phyloP scores from a whole-genome alignment of 2,888 invertebrate species.

The Antheraea yamamai region DNA sequence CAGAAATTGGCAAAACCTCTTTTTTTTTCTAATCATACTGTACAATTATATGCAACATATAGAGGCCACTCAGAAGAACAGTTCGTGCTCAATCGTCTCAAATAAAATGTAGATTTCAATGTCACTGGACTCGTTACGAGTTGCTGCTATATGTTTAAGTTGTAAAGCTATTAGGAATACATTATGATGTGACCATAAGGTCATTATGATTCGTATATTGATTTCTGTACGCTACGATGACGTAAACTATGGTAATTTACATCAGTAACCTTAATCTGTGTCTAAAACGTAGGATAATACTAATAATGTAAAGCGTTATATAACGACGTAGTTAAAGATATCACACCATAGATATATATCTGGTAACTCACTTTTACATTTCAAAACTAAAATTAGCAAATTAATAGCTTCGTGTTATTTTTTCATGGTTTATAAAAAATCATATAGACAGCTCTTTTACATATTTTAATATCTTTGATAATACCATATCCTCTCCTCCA shows the following conservation, averaged over 20 bases:
- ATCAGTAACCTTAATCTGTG: neutral
- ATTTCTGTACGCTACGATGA: neutral
- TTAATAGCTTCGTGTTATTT: too few relatives aligned
- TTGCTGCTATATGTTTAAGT: neutral
- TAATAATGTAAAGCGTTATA: too few relatives aligned
- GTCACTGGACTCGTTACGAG: conserved; percentile 7
- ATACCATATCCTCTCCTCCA: too few relatives aligned
- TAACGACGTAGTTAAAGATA: neutral
- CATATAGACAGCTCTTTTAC: neutral
- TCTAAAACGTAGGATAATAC: too few relatives aligned
- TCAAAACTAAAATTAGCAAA: too few relatives aligned
- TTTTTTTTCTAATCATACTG: neutral
- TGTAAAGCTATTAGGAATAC: conserved; percentile 1
- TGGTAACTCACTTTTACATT: too few relatives aligned
- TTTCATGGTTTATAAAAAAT: neutral
- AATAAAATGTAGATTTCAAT: conserved; percentile 5
- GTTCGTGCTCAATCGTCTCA: conserved; percentile 5
- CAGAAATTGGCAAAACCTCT: too few relatives aligned
- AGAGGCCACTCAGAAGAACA: neutral
- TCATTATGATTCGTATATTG: conserved; percentile 9
- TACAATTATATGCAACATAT: neutral
- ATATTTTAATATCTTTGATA: too few relatives aligned
- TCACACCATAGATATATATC: too few relatives aligned
- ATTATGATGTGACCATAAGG: conserved; percentile 3
- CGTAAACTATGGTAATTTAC: neutral